Base-by-base conservation (phyloP, 2,113 vertebrate species). In the Sapajus apella region DNA sequence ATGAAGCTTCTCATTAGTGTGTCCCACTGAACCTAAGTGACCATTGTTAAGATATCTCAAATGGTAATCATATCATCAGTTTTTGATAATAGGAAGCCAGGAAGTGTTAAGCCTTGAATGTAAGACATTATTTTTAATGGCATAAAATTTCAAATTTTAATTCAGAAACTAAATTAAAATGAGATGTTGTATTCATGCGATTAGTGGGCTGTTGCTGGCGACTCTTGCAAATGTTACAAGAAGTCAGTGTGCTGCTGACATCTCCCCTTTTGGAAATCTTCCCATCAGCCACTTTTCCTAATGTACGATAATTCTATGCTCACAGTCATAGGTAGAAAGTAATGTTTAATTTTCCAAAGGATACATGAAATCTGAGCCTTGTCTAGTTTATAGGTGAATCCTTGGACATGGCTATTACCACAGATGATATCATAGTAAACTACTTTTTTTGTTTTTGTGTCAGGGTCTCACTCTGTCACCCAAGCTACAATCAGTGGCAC, bases 111-210 rank as follows among this genome's bases (percentile, higher is more conserved):
- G 18, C 27, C 52, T 93, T 90, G 52, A 94, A 37, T 70, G 52
- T 91, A 61, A 93, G 45, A 66, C 88, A 58, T 87, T 80, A 20
- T 79, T 95, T 91, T 97, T 81, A 81, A 70, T 27, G 72, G 61
- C 0, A 8, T 81, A 32, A 87, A 87, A 94, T 93, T 92, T 92
- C 68, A 85, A 23, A 52, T 92, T 95, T 92, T 25, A 70, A 27
- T 87, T 90, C 68, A 50, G 79, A 97, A 93, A 56, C 37, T 45
- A 4, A 47, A 32, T 66, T 45, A 20, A 85, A 79, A 73, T 80
- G 92, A 93, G 61, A 17, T 66, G 68, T 27, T 90, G 55, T 11
- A 2, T 90, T 56, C 18, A 18, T 92, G 75, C 61, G 84, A 45
- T 75, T 43, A 35, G 79, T 47, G 72, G 70, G 68, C 81, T 90